phyloP scores from a whole-genome alignment of 1,140 invertebrate genomes.

The Apis cerana region DNA sequence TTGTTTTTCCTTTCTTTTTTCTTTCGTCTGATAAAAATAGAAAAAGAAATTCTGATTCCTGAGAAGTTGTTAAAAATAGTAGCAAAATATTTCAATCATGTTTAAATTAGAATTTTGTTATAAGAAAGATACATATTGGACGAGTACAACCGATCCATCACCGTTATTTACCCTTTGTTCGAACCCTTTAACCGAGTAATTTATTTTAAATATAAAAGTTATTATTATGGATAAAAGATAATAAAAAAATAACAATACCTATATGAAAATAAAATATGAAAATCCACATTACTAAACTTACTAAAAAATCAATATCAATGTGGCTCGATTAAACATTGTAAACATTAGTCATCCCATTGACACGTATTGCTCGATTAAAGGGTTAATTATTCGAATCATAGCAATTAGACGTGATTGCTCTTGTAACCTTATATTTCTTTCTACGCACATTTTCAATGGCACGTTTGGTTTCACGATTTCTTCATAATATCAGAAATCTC shows the following conservation, averaged over 20 bases:
- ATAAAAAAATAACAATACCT: neutral
- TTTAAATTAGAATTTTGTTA: neutral
- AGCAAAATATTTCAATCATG: too few species aligned
- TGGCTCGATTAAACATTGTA: neutral
- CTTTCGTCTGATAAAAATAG: neutral
- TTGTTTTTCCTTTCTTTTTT: neutral
- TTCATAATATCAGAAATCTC: neutral
- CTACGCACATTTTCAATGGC: constrained; percentile 21
- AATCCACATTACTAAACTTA: neutral
- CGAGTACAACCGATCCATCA: neutral
- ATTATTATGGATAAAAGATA: neutral
- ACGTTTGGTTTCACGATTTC: constrained; percentile 17
- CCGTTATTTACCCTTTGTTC: neutral
- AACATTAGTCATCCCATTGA: too few species aligned
- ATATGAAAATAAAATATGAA: neutral
- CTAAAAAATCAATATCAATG: neutral
- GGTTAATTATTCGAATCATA: neutral
- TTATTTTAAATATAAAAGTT: neutral
- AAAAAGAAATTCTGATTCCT: neutral
- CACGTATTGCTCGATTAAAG: constrained; percentile 24
- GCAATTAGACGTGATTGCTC: neutral
- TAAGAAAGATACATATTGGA: neutral
- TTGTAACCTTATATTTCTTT: constrained; percentile 1
- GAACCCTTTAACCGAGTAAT: constrained; percentile 19
- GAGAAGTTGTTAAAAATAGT: constrained; percentile 3